These are phyloP conservation scores for Andrena camellia DNA, from an alignment of 2,888 invertebrate species.

Conservation along the genomic window DNA sequence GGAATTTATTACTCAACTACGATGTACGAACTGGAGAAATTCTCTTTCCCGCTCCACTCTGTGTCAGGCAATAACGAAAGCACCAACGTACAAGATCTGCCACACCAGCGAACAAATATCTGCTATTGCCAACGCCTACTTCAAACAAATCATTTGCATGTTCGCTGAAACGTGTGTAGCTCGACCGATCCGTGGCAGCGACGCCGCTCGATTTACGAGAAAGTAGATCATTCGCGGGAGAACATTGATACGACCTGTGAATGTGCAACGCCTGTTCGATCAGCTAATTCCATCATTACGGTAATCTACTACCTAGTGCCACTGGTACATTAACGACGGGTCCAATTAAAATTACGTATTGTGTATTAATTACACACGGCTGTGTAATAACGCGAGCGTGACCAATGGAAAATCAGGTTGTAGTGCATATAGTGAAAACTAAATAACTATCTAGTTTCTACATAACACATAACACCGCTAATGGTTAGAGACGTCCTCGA, in stretches of 20 bases:
- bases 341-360: slow-evolving; percentile 32
- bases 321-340: slow-evolving; percentile 25
- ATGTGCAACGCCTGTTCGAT: slow-evolving; percentile 20
- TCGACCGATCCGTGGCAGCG: slow-evolving; percentile 3
- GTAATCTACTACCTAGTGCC: slow-evolving; percentile 13
- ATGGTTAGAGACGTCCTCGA: neutral
- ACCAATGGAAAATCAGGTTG: neutral
- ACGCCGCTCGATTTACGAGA: slow-evolving; percentile 10
- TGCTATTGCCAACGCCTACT: neutral
- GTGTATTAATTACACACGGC: slow-evolving; percentile 29
- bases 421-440: no score
- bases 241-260: slow-evolving; percentile 23
- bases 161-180: neutral
- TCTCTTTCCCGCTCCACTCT: no score
- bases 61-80: no score
- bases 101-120: no score
- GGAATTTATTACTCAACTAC: no score
- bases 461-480: no score
- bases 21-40: no score
- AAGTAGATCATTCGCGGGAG: slow-evolving; percentile 8
- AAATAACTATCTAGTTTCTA: no score
- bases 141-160: neutral
- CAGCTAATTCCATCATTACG: slow-evolving; percentile 37
- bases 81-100: no score
- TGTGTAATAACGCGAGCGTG: slow-evolving; percentile 35